Evolutionary conservation across 37 sponge, comb jelly and placozoan species (phyloP).

Genomic region (Sycon ciliatum): DNA sequence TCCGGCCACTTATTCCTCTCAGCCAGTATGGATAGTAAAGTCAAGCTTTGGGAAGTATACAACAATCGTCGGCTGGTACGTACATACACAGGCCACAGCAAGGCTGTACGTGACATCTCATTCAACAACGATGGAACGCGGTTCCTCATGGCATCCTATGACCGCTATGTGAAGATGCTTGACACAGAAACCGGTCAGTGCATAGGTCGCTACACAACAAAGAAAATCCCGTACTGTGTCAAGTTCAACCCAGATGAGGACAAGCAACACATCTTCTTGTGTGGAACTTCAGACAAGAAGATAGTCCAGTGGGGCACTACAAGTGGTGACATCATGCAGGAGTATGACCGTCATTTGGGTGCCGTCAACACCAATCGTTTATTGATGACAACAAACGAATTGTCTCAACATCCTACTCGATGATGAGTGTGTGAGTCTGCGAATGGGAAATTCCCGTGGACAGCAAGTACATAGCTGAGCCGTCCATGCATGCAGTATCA

Average conservation of each 20-base stretch:
- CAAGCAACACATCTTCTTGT: constrained; percentile 85
- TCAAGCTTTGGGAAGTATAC: constrained; percentile 97
- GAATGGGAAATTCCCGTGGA: constrained; percentile 99
- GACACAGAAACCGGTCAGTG: constrained; percentile 96
- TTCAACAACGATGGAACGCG: constrained; percentile 87
- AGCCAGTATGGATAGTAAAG: constrained; percentile 85
- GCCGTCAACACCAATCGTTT: constrained; percentile 96
- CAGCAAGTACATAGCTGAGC: constrained; percentile 96
- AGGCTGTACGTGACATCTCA: constrained; percentile 80
- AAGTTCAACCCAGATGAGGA: constrained; percentile 92
- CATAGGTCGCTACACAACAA: constrained; percentile 58
- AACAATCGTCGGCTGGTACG: constrained; percentile 70
- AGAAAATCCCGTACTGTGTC: constrained; percentile 87
- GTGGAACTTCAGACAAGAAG: constrained; percentile 89
- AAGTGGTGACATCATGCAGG: constrained; percentile 79
- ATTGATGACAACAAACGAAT: constrained; percentile 90
- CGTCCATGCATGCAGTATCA: constrained; percentile 93
- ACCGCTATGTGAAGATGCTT: constrained; percentile 83
- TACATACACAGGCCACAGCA: constrained; percentile 81
- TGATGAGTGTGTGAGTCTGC: constrained; percentile 93
- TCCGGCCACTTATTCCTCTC: constrained; percentile 90
- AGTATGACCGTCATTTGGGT: constrained; percentile 97
- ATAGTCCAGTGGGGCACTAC: constrained; percentile 84
- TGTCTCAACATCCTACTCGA: constrained; percentile 95
- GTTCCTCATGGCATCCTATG: constrained; percentile 86